Percentiles rank a stretch among this genome's conserved stretches.
Conservation (phyloP, 2,113 vertebrate genomes). For the Phylloscopus trochilus region DNA sequence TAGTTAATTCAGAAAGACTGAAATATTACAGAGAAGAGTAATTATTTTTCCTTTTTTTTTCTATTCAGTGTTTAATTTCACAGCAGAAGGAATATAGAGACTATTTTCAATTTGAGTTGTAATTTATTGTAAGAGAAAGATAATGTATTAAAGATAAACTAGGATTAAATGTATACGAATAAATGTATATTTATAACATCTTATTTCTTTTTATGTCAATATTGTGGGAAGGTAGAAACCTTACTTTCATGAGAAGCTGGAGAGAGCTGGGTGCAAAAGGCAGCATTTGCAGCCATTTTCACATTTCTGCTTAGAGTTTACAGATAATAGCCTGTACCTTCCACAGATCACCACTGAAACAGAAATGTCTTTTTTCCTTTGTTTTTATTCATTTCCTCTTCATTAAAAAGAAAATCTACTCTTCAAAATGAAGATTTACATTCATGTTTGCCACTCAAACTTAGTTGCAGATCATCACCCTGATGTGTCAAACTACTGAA, state of each 20-base stretch:
- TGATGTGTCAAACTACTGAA: background rate
- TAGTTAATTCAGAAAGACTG: background rate
- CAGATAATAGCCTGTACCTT: background rate
- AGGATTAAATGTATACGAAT: background rate
- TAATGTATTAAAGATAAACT: background rate
- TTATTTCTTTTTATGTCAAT: background rate
- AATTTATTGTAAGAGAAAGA: background rate
- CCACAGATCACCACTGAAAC: background rate
- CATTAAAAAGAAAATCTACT: background rate
- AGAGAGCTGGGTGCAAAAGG: background rate
- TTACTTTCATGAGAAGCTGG: background rate
- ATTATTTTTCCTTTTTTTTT: background rate
- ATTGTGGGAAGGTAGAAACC: background rate
- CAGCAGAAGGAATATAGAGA: background rate
- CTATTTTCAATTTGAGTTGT: background rate
- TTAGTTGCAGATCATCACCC: background rate
- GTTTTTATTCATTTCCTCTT: background rate
- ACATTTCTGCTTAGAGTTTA: background rate
- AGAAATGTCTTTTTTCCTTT: background rate
- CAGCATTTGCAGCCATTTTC: background rate
- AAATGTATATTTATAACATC: background rate
- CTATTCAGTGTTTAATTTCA: background rate
- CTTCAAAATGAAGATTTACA: background rate
- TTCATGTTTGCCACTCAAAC: background rate
- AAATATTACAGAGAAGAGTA: background rate